These are phyloP conservation scores for Fundulus diaphanus DNA, from an alignment of 2,797 vertebrate genomes.

Conservation along the genomic window DNA sequence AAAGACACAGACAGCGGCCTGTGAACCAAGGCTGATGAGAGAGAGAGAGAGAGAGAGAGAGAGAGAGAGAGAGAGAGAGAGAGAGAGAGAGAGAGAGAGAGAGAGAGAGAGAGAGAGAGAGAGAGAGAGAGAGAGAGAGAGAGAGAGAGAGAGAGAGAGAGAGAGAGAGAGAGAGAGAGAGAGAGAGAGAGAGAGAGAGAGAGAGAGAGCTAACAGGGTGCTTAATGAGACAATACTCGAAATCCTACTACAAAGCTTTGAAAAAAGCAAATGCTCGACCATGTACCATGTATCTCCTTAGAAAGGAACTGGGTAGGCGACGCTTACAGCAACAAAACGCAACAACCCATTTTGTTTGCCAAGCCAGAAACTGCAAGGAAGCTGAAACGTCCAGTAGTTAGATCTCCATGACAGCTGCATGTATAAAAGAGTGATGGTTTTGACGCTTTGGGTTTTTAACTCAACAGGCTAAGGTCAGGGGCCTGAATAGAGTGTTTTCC, in stretches of 20 bases:
- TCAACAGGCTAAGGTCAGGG: slow-evolving; percentile 32
- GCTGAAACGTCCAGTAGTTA: not conserved
- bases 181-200: too few relatives aligned
- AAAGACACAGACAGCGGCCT: not conserved
- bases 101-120: too few relatives aligned
- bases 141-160: too few relatives aligned
- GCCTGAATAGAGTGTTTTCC: slow-evolving; percentile 44
- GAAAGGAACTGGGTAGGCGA: too few relatives aligned
- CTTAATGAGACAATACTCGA: too few relatives aligned
- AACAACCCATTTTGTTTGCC: not conserved
- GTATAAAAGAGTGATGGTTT: not conserved
- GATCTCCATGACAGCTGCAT: not conserved
- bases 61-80: too few relatives aligned
- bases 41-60: too few relatives aligned
- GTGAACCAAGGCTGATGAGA: too few relatives aligned
- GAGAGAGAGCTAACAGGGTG: too few relatives aligned
- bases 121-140: too few relatives aligned
- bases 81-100: too few relatives aligned
- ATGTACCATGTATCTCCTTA: not conserved
- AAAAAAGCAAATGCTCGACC: not conserved
- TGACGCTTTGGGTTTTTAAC: slow-evolving; percentile 14
- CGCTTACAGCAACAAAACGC: not conserved
- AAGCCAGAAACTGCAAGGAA: not conserved
- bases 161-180: too few relatives aligned
- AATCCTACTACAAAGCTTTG: not conserved